Conservation (phyloP, 92 coral and sea anemone species). For the Pocillopora grandis region DNA sequence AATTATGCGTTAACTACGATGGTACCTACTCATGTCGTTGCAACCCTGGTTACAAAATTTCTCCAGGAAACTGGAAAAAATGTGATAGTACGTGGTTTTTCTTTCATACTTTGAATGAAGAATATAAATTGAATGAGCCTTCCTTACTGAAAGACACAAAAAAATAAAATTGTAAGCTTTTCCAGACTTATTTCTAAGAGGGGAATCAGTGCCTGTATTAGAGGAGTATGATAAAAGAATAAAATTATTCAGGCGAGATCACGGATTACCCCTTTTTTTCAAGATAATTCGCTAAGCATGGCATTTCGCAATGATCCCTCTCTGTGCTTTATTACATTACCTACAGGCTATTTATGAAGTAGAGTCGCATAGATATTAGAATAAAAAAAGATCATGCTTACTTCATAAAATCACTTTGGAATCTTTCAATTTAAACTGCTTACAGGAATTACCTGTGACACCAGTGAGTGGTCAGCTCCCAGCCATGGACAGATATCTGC, state of each 20-base stretch:
- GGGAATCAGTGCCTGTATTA: no score
- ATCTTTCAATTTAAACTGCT: neutral
- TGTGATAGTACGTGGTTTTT: neutral
- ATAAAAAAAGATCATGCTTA: neutral
- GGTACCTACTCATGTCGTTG: neutral
- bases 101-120: no score
- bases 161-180: neutral
- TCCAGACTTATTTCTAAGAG: no score
- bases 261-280: no score
- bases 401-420: no score
- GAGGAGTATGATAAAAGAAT: no score
- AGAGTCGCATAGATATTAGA: no score
- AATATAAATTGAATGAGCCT: neutral
- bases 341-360: no score
- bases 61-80: neutral
- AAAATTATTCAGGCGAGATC: no score
- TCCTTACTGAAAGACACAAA: neutral
- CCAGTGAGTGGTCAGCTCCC: conserved; percentile 17
- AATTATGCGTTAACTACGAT: neutral
- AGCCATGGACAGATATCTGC: neutral
- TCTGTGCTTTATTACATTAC: no score
- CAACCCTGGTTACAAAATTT: neutral
- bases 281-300: no score
- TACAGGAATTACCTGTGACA: conserved; percentile 8
- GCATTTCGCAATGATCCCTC: no score